Conservation (phyloP, 2,888 invertebrate species). For the Rhingia rostrata region DNA sequence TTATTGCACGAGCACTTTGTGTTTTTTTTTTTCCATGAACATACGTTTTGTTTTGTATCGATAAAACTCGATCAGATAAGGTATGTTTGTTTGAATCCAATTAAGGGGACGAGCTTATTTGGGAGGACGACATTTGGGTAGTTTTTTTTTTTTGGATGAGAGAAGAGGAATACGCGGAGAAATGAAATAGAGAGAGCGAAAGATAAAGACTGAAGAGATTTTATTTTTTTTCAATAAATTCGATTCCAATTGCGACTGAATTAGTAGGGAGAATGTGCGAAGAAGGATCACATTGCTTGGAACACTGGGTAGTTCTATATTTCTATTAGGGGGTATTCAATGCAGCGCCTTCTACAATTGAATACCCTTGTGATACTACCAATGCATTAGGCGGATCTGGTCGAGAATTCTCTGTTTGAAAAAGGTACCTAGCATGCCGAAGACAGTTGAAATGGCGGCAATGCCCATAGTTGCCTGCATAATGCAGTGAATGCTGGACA, state of each 20-base stretch:
- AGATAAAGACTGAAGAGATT: conserved; percentile 13
- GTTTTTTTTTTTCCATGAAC: conserved; percentile 60
- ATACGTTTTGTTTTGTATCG: conserved; percentile 56
- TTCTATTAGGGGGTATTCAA: conserved; percentile 61
- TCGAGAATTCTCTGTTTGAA: conserved; percentile 83
- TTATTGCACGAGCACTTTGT: conserved; percentile 73
- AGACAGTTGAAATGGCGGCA: conserved; percentile 82
- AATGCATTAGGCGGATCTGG: conserved; percentile 83
- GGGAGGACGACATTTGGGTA: neutral
- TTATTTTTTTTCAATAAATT: conserved; percentile 48
- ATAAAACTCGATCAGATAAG: conserved; percentile 72
- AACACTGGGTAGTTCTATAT: conserved; percentile 70
- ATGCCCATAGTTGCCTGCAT: conserved; percentile 83
- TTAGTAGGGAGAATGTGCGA: conserved; percentile 67
- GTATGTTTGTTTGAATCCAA: conserved; percentile 39
- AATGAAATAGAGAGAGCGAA: conserved; percentile 12
- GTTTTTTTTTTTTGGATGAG: conserved; percentile 20
- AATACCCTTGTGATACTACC: conserved; percentile 83
- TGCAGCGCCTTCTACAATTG: conserved; percentile 75
- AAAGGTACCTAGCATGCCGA: conserved; percentile 83
- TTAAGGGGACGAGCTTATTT: conserved; percentile 25
- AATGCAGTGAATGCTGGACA: conserved; percentile 83
- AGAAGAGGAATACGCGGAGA: conserved; percentile 6
- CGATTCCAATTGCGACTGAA: conserved; percentile 66
- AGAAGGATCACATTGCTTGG: conserved; percentile 56